A percentile compares a stretch with the other conserved stretches of the same genome.
Conservation (phyloP, 2,113 vertebrate genomes). For the Acinonyx jubatus region DNA sequence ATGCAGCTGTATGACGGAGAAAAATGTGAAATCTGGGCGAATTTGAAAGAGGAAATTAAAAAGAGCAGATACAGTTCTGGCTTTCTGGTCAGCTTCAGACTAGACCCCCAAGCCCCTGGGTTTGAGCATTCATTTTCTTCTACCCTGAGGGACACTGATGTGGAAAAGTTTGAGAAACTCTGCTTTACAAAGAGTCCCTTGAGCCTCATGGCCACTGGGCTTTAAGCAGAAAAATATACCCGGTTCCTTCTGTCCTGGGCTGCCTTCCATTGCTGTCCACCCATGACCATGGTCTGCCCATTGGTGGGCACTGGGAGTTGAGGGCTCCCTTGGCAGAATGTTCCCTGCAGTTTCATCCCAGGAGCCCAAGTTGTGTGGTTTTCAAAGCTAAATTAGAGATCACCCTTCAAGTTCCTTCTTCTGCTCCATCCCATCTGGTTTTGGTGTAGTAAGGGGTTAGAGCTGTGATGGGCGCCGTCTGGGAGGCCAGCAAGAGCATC, state of each 20-base stretch:
- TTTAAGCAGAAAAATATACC: neutral
- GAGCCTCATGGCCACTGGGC: neutral
- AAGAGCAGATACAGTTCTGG: neutral
- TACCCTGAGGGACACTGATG: neutral
- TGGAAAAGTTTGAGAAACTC: slow-evolving; percentile 69
- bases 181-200: slow-evolving; percentile 66
- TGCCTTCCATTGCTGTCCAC: neutral
- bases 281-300: neutral
- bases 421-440: neutral
- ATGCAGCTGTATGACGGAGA: neutral
- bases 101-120: neutral
- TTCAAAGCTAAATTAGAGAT: neutral
- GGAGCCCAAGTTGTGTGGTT: neutral
- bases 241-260: slow-evolving; percentile 39
- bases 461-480: neutral
- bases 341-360: neutral
- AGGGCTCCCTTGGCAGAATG: neutral
- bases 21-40: neutral
- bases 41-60: neutral
- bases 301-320: neutral
- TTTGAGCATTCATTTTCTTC: neutral
- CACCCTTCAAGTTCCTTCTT: neutral
- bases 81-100: neutral
- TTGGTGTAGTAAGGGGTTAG: neutral
- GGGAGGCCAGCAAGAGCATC: neutral